Percentiles rank a stretch among this genome's conserved stretches.
phyloP scores from a whole-genome alignment of 2,888 invertebrate species.

The Maniola hyperantus region DNA sequence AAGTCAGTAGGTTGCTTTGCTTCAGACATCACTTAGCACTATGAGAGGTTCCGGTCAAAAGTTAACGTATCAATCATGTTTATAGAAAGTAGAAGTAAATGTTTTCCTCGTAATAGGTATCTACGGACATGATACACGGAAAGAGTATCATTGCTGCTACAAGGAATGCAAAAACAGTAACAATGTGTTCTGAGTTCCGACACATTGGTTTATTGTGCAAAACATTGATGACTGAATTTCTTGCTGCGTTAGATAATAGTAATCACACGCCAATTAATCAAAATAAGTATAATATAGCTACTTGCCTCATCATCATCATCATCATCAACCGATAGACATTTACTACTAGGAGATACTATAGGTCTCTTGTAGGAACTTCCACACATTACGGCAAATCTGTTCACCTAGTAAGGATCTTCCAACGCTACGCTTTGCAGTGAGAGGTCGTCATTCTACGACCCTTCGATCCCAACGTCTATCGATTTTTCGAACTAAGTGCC shows the following conservation, averaged over 20 bases:
- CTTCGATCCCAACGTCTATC: too few relatives aligned
- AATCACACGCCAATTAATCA: not conserved
- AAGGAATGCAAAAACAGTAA: constrained; percentile 4
- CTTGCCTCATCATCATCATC: too few relatives aligned
- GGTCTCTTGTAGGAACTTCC: too few relatives aligned
- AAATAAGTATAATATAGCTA: too few relatives aligned
- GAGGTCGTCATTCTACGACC: too few relatives aligned
- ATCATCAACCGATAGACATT: too few relatives aligned
- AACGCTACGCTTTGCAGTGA: too few relatives aligned
- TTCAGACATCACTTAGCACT: not conserved
- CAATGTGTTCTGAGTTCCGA: constrained; percentile 4
- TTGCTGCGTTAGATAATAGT: not conserved
- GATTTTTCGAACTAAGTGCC: too few relatives aligned
- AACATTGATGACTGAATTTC: not conserved
- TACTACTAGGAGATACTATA: too few relatives aligned
- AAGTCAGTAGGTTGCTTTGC: not conserved
- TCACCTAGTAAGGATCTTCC: too few relatives aligned
- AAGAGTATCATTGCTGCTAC: not conserved
- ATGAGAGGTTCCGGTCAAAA: not conserved
- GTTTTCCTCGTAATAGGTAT: not conserved
- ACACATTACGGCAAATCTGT: too few relatives aligned
- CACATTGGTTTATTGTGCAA: constrained; percentile 4
- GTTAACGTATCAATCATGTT: constrained; percentile 7
- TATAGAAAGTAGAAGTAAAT: constrained; percentile 12
- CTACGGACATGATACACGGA: constrained; percentile 1